Conservation (phyloP, 2,113 vertebrate genomes). For the Vidua chalybeata region DNA sequence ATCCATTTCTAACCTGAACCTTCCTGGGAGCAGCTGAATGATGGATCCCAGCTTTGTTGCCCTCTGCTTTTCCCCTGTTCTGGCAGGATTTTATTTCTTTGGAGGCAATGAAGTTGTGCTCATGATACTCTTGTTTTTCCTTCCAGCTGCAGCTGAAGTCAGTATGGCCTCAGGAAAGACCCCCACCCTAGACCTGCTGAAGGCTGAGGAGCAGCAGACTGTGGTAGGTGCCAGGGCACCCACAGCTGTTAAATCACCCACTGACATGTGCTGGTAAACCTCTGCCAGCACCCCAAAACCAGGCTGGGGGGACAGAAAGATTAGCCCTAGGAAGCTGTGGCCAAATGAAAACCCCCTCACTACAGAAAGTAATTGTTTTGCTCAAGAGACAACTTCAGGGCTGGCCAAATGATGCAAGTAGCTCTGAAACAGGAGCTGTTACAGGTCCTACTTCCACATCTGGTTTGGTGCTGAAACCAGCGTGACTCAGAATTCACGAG, state of each 20-base stretch:
- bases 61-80: not conserved
- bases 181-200: not conserved
- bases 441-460: not conserved
- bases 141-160: constrained; percentile 27
- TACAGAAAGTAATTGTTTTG: not conserved
- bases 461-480: not conserved
- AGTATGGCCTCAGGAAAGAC: constrained; percentile 34
- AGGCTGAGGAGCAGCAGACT: constrained; percentile 38
- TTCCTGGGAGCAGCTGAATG: not conserved
- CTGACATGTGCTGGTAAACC: not conserved
- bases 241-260: not conserved
- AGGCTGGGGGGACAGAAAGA: not conserved
- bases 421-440: not conserved
- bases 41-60: not conserved
- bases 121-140: not conserved
- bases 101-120: not conserved
- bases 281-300: not conserved
- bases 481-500: not conserved
- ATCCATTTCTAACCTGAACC: not conserved
- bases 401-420: not conserved
- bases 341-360: not conserved
- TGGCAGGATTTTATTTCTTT: not conserved
- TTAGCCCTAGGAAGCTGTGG: not conserved
- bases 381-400: not conserved
- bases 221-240: constrained; percentile 7